Evolutionary conservation across 2,797 vertebrate genomes (phyloP).

Genomic region (Cheracebus regulus): DNA sequence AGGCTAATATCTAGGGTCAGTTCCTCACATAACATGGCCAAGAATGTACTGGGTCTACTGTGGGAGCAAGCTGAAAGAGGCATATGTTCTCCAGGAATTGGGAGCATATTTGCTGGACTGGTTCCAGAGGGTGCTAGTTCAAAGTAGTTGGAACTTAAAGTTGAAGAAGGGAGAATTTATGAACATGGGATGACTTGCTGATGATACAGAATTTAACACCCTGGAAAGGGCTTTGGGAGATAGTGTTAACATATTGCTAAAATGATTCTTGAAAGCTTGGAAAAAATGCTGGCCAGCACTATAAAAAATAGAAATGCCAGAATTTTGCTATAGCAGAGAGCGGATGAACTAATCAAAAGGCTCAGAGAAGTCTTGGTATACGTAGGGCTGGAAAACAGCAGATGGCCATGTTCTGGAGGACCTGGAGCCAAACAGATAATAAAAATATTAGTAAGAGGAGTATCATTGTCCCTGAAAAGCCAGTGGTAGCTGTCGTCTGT

Average conservation of each 20-base stretch:
- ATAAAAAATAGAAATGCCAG: slow-evolving; percentile 12
- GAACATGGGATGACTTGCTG: neutral
- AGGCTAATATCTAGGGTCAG: neutral
- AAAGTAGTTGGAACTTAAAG: neutral
- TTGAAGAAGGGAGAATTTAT: neutral
- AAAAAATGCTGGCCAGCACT: neutral
- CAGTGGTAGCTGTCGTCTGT: neutral
- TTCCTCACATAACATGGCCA: neutral
- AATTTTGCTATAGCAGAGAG: neutral
- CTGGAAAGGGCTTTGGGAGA: slow-evolving; percentile 13
- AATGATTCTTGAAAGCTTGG: neutral
- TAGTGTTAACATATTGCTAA: neutral
- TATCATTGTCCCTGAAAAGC: neutral
- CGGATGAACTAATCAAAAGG: neutral
- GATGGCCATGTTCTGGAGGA: neutral
- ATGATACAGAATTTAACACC: neutral
- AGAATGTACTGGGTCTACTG: neutral
- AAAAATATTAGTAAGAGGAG: neutral
- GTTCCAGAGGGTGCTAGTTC: neutral
- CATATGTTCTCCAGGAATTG: neutral
- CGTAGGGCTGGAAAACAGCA: neutral
- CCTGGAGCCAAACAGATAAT: neutral
- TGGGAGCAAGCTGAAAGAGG: neutral
- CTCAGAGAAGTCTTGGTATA: neutral
- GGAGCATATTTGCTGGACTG: neutral